Conservation (phyloP, 2,113 vertebrate species). For the Aptenodytes forsteri region DNA sequence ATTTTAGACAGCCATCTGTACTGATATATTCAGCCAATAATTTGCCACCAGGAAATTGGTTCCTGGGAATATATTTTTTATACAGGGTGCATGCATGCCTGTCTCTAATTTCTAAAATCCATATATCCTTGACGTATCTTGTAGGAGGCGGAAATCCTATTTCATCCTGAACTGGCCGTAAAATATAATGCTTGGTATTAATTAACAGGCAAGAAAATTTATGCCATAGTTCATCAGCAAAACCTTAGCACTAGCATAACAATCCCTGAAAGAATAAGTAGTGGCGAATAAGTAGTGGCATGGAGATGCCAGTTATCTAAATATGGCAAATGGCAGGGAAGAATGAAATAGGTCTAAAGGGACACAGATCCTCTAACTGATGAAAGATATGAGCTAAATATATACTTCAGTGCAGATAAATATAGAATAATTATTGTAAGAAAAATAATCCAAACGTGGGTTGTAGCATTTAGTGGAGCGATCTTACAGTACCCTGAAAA, state of each 20-base stretch:
- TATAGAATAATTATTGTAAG: not conserved
- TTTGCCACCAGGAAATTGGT: conserved; percentile 59
- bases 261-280: not conserved
- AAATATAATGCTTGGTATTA: conserved; percentile 13
- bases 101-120: conserved; percentile 52
- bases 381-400: conserved; percentile 21
- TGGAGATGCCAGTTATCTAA: not conserved
- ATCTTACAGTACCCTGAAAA: not conserved
- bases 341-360: not conserved
- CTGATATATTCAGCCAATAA: conserved; percentile 64
- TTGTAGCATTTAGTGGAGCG: not conserved
- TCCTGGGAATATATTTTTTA: conserved; percentile 59
- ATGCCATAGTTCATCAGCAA: not conserved
- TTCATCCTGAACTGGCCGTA: not conserved
- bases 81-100: conserved; percentile 31
- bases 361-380: not conserved
- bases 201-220: conserved; percentile 21
- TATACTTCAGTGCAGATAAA: not conserved
- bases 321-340: not conserved
- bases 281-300: not conserved
- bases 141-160: conserved; percentile 14
- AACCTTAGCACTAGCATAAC: not conserved
- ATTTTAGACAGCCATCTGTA: conserved; percentile 69
- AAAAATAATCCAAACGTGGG: not conserved
- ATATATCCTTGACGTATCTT: conserved; percentile 16